A percentile compares a stretch with the other conserved stretches of the same genome.
Conservation (phyloP, 2,113 vertebrate species). For the Nanorana parkeri region DNA sequence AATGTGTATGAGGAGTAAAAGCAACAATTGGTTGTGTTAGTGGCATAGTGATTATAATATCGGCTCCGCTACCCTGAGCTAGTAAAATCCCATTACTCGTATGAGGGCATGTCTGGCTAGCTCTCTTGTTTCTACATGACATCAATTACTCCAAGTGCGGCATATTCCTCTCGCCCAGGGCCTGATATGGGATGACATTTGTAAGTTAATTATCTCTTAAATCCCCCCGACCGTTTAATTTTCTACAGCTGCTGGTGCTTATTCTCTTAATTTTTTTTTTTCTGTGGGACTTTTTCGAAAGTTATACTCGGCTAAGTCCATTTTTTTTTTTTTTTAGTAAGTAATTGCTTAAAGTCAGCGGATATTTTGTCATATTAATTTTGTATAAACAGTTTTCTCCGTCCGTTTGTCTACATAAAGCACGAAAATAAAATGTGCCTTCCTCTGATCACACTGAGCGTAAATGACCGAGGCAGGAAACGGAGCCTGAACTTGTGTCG, state of each 20-base stretch:
- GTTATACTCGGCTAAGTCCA: neutral
- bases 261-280: slow-evolving; percentile 12
- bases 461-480: slow-evolving; percentile 52
- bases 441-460: slow-evolving; percentile 19
- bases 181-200: slow-evolving; percentile 47
- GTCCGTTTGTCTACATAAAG: slow-evolving; percentile 28
- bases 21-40: neutral
- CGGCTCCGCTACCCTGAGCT: slow-evolving; percentile 15
- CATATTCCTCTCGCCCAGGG: slow-evolving; percentile 38
- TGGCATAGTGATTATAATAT: neutral
- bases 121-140: slow-evolving; percentile 27
- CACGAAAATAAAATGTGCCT: slow-evolving; percentile 15
- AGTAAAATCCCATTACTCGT: slow-evolving; percentile 35
- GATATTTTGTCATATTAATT: neutral
- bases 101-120: slow-evolving; percentile 10
- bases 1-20: too few relatives aligned
- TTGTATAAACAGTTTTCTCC: slow-evolving; percentile 19
- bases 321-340: neutral
- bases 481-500: slow-evolving; percentile 39
- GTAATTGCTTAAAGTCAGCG: neutral
- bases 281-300: slow-evolving; percentile 1
- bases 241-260: slow-evolving; percentile 50
- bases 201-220: slow-evolving; percentile 53
- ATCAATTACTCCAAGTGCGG: slow-evolving; percentile 7
- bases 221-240: slow-evolving; percentile 51